Evolutionary conservation across 2,888 invertebrate genomes (phyloP).

Genomic region (Ctena decussata): DNA sequence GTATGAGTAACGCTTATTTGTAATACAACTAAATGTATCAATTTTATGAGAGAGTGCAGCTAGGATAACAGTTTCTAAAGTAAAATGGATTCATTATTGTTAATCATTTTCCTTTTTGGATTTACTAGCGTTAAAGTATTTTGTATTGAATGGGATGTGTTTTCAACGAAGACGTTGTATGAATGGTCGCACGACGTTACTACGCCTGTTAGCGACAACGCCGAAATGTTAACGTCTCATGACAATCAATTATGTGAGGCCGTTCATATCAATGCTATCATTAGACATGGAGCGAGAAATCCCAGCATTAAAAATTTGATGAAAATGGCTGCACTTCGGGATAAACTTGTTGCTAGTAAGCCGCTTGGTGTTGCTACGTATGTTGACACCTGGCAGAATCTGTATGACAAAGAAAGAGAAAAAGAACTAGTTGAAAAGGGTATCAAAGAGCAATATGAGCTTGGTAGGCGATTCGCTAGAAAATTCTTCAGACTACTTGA

Average conservation of each 20-base stretch:
- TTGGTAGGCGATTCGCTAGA: slow-evolving; percentile 33
- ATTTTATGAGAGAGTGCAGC: too few species aligned
- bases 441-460: slow-evolving; percentile 31
- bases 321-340: slow-evolving; percentile 26
- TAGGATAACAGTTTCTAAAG: too few species aligned
- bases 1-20: background rate
- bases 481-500: slow-evolving; percentile 37
- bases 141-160: slow-evolving; percentile 36
- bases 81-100: too few species aligned
- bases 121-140: background rate
- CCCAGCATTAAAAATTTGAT: slow-evolving; percentile 36
- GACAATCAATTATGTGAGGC: slow-evolving; percentile 27
- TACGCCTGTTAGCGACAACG: background rate
- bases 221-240: background rate
- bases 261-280: slow-evolving; percentile 41
- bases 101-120: background rate
- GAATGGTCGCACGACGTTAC: slow-evolving; percentile 39
- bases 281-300: slow-evolving; percentile 52
- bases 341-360: slow-evolving; percentile 27
- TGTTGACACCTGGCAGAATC: slow-evolving; percentile 37
- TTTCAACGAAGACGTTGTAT: slow-evolving; percentile 52
- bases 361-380: background rate
- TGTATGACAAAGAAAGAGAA: slow-evolving; percentile 28
- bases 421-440: slow-evolving; percentile 41
- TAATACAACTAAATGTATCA: too few species aligned